Evolutionary conservation across 2,888 invertebrate species (phyloP), one percentile per base, ranked within the genome.

Genomic region (Desoria tigrina): DNA sequence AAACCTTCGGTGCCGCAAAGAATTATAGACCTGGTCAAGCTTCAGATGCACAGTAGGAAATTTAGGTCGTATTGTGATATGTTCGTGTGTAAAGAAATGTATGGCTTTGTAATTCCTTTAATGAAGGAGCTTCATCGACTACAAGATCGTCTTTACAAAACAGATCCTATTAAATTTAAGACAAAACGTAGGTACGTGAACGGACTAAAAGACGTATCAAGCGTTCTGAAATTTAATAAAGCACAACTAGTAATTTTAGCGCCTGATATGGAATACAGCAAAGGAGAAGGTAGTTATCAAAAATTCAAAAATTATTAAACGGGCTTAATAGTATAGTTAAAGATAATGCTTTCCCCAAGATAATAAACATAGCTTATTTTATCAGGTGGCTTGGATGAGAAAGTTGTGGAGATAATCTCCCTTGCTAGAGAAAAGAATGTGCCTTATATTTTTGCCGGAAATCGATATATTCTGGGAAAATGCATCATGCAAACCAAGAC

Each of bases 191-290:
- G 87, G 61, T 82, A 86, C 65, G 84, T 87, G 1, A 79, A 84
- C 56, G 88, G 88, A 9, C 82, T 88, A 54, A 83, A 85, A 53
- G 86, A 88, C 78, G 83, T 84, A 0, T 81, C 82, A 53, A 84
- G 84, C 67, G 84, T 84, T 75, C 77, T 88, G n/a, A 80, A 81
- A 53, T 78, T 85, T 27, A 83, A 83, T 63, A 86, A 85, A 78
- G 79, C 87, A 0, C 85, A 85, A 77, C 78, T 86, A 66, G 79
- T 88, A 7, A 80, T 88, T 7, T 81, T 88, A 55, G 87, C 88
- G 9, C 84, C 87, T 2, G 86, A 88, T 77, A 81, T 87, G 74
- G 87, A 87, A 74, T 79, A 79, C 73, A 80, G 80, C 54, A 79
- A 81, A 68, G 80, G 80, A 2, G 80, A 82, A 79, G 83, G 83